A percentile compares a stretch with the other conserved stretches of the same genome.
These are phyloP conservation scores for Prosopocoilus inquinatus DNA, from an alignment of 2,888 invertebrate genomes.

Conservation along the genomic window DNA sequence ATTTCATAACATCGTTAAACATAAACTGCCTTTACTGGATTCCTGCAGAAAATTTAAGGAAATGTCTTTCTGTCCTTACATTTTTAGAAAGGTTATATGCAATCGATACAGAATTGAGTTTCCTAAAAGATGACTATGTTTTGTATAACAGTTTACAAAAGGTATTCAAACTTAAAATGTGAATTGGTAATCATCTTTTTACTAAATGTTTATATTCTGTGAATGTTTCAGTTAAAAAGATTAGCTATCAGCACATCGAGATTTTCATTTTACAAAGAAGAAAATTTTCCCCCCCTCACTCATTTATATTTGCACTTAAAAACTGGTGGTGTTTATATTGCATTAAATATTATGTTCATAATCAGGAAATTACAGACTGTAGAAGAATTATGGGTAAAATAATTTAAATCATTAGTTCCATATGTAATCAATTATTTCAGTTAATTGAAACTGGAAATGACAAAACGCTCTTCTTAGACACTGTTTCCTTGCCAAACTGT, in stretches of 20 bases:
- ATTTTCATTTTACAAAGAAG: constrained; percentile 8
- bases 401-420: not conserved
- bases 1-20: constrained; percentile 5
- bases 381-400: constrained; percentile 10
- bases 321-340: constrained; percentile 2
- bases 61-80: constrained; percentile 1
- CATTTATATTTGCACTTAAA: constrained; percentile 11
- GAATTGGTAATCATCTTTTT: no score
- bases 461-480: no score
- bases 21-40: constrained; percentile 11
- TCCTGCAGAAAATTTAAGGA: constrained; percentile 8
- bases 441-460: constrained; percentile 7
- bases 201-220: not conserved
- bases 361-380: constrained; percentile 1
- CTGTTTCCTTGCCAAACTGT: no score
- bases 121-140: constrained; percentile 3
- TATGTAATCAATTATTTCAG: not conserved
- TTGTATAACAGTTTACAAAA: constrained; percentile 5
- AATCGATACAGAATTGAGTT: constrained; percentile 9
- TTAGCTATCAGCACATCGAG: constrained; percentile 6
- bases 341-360: constrained; percentile 4
- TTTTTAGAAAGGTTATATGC: constrained; percentile 8
- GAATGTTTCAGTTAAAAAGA: constrained; percentile 8
- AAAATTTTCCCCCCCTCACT: constrained; percentile 6
- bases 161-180: not conserved